Evolutionary conservation across 2,888 invertebrate genomes (phyloP).

Genomic region (Cremastinae sp.): DNA sequence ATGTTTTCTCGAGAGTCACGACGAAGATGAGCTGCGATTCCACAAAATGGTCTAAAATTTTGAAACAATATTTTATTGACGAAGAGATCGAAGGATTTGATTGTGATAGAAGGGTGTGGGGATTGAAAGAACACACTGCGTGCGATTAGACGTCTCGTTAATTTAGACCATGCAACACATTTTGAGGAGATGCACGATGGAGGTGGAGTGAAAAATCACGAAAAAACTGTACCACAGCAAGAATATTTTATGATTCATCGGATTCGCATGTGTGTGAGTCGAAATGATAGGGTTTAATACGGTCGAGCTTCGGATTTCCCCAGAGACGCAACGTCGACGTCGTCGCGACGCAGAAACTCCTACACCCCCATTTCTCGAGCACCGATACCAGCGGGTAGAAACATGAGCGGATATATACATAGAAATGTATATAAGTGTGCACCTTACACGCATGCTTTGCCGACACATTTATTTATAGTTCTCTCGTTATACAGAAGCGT

Average conservation of each 20-base stretch:
- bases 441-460: constrained; percentile 6
- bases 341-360: constrained; percentile 71
- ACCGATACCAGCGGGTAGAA: constrained; percentile 20
- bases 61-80: constrained; percentile 65
- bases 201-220: no score
- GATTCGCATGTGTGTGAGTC: not conserved
- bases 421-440: constrained; percentile 57
- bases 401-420: constrained; percentile 61
- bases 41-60: constrained; percentile 65
- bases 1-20: constrained; percentile 88
- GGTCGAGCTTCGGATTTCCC: constrained; percentile 64
- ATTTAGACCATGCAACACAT: not conserved
- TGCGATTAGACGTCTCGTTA: not conserved
- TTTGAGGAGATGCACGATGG: not conserved
- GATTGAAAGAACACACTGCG: no score
- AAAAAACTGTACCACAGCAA: not conserved
- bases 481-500: constrained; percentile 58
- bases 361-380: constrained; percentile 63
- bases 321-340: constrained; percentile 61
- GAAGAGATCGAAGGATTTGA: constrained; percentile 34
- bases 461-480: constrained; percentile 69
- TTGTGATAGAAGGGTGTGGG: no score
- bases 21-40: constrained; percentile 81
- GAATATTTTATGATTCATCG: constrained; percentile 42
- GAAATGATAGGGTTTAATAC: constrained; percentile 28